phyloP scores from a whole-genome alignment of 2,888 invertebrate species.

The Cremastinae sp. region DNA sequence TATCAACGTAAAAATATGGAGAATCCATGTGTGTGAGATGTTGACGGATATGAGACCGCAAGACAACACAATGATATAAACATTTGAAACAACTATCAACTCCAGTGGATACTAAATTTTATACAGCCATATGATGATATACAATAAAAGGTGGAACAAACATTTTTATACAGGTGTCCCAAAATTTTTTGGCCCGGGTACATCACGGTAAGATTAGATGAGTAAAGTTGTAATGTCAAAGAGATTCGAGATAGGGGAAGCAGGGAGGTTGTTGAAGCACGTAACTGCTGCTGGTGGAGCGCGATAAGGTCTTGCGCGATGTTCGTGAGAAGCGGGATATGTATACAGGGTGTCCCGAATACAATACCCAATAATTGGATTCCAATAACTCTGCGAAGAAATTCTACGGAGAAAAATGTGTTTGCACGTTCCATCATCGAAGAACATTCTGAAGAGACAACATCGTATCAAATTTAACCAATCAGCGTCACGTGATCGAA shows the following conservation, averaged over 20 bases:
- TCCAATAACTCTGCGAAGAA: too few relatives aligned
- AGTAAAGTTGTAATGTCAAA: slow-evolving; percentile 17
- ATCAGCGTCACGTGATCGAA: too few relatives aligned
- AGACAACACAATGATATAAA: too few relatives aligned
- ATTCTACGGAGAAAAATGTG: too few relatives aligned
- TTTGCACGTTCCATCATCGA: too few relatives aligned
- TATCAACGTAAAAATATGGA: too few relatives aligned
- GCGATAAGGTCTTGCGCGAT: slow-evolving; percentile 41
- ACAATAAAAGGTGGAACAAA: not conserved
- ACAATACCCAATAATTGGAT: too few relatives aligned
- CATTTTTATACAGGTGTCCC: not conserved
- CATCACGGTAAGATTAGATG: slow-evolving; percentile 23
- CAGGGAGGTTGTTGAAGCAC: slow-evolving; percentile 29
- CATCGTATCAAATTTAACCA: too few relatives aligned
- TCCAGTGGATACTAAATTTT: too few relatives aligned
- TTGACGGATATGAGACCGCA: too few relatives aligned
- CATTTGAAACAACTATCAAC: not conserved
- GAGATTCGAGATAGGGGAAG: slow-evolving; percentile 34
- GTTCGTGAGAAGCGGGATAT: slow-evolving; percentile 11
- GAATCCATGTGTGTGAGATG: too few relatives aligned
- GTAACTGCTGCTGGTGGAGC: slow-evolving; percentile 45
- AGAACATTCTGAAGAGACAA: too few relatives aligned
- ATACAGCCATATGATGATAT: not conserved
- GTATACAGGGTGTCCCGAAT: not conserved
- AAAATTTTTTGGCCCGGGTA: not conserved